Conservation (phyloP, 2,113 vertebrate species). For the Pseudolaguvia tuberculata region DNA sequence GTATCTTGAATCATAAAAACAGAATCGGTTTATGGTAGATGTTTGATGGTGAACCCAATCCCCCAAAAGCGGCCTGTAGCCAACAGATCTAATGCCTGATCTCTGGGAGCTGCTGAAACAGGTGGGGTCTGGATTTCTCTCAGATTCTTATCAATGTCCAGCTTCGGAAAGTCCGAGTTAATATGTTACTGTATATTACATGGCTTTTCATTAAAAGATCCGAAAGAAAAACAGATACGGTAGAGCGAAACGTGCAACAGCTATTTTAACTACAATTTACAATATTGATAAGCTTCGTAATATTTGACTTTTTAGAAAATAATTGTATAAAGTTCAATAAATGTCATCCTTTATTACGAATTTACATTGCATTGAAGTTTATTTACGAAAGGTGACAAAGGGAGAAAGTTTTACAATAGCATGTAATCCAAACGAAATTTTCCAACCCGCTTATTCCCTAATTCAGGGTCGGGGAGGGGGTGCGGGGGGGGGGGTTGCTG, state of each 20-base stretch:
- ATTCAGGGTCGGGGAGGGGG: too few species aligned
- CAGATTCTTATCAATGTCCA: constrained; percentile 51
- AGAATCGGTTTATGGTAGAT: not conserved
- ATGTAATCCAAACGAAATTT: too few species aligned
- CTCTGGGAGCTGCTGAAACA: constrained; percentile 40
- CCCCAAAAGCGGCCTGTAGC: not conserved
- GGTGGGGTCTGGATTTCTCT: constrained; percentile 33
- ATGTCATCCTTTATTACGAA: too few species aligned
- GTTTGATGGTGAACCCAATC: not conserved
- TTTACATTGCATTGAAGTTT: too few species aligned
- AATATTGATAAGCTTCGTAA: not conserved
- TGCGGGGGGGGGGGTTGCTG: too few species aligned
- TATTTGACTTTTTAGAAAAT: not conserved
- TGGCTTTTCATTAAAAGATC: constrained; percentile 41
- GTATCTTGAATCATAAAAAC: constrained; percentile 25
- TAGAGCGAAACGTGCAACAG: not conserved
- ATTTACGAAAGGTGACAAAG: too few species aligned
- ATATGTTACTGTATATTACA: constrained; percentile 48
- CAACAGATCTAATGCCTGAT: constrained; percentile 23
- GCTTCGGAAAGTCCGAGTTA: constrained; percentile 50
- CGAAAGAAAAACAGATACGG: constrained; percentile 7
- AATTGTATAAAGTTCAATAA: not conserved
- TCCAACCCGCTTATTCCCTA: too few species aligned
- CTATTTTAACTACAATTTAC: not conserved
- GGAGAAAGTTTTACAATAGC: too few species aligned